A percentile compares a stretch with the other conserved stretches of the same genome.
These are phyloP conservation scores for Xenops minutus DNA, from an alignment of 2,797 vertebrate species.

Conservation along the genomic window DNA sequence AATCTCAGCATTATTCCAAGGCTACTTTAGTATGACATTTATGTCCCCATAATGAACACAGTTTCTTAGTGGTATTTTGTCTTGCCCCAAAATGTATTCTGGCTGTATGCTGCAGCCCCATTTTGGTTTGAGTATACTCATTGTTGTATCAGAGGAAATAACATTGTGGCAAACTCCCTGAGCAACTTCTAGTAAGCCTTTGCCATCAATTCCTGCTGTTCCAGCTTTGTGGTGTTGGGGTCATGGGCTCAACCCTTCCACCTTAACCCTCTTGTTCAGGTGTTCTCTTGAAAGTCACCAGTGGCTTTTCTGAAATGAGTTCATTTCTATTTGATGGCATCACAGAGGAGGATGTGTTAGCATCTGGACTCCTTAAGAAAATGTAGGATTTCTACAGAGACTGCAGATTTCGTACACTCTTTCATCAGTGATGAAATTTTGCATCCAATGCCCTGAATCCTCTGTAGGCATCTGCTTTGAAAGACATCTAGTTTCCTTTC, in stretches of 20 bases:
- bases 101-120: not conserved
- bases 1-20: not conserved
- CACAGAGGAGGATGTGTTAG: not conserved
- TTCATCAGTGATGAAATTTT: not conserved
- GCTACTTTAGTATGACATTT: not conserved
- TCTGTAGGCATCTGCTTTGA: not conserved
- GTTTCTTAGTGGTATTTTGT: not conserved
- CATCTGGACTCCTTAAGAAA: constrained; percentile 12
- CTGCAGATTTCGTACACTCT: constrained; percentile 8
- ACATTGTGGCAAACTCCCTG: not conserved
- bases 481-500: not conserved
- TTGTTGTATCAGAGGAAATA: not conserved
- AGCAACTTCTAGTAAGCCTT: not conserved
- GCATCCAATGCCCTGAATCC: not conserved
- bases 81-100: not conserved
- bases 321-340: not conserved
- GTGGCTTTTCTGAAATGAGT: not conserved
- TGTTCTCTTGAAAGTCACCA: not conserved
- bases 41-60: not conserved
- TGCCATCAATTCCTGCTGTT: not conserved
- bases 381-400: not conserved
- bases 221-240: not conserved
- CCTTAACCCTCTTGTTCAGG: not conserved
- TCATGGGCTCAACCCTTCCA: not conserved
- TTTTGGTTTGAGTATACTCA: not conserved